Percentiles rank a stretch among this genome's conserved stretches.
These are phyloP conservation scores for Novumbra hubbsi DNA, from an alignment of 2,797 vertebrate genomes.

Conservation along the genomic window DNA sequence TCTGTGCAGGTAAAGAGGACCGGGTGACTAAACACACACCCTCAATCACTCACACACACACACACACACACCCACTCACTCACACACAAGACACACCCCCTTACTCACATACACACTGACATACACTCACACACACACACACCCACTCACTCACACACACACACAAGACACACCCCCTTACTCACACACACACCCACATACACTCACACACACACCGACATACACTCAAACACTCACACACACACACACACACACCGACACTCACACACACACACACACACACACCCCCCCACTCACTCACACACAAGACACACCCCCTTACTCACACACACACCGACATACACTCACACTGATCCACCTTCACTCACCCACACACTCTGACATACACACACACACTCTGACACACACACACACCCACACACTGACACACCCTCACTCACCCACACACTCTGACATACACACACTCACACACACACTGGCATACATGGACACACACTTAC, in stretches of 20 bases:
- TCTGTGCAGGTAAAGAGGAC: slow-evolving; percentile 72
- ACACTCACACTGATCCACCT: neutral
- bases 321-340: neutral
- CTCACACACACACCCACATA: neutral
- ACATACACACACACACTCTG: neutral
- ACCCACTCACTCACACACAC: neutral
- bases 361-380: neutral
- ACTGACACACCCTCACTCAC: neutral
- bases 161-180: neutral
- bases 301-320: neutral
- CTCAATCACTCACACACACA: neutral
- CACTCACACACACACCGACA: too few relatives aligned
- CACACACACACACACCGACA: neutral
- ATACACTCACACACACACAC: neutral
- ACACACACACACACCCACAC: neutral
- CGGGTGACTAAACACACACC: neutral
- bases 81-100: too few relatives aligned
- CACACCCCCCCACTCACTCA: too few relatives aligned
- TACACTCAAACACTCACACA: neutral
- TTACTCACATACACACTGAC: neutral
- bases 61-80: neutral
- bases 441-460: neutral
- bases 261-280: neutral
- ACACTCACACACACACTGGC: neutral
- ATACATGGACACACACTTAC: neutral